Evolutionary conservation across 2,113 vertebrate species (phyloP).

Genomic region (Tragelaphus strepsiceros): DNA sequence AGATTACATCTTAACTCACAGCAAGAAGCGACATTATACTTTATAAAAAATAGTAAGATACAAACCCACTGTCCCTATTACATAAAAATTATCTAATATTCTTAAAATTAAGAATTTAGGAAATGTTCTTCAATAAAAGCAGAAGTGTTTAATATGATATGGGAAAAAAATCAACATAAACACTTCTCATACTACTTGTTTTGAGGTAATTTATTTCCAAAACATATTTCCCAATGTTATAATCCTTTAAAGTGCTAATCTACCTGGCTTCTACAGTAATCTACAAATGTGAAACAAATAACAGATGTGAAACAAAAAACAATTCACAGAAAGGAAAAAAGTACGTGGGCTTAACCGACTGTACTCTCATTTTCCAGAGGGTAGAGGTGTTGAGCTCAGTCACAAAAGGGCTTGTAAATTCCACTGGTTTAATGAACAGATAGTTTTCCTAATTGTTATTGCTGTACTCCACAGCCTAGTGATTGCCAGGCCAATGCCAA

Average conservation of each 20-base stretch:
- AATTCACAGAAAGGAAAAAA: background rate
- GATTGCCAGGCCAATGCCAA: constrained; percentile 80
- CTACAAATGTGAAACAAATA: background rate
- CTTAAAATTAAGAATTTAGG: background rate
- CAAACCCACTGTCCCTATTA: background rate
- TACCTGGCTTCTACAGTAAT: constrained; percentile 39
- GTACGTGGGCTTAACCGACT: constrained; percentile 42
- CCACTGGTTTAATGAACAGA: constrained; percentile 86
- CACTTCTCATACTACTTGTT: background rate
- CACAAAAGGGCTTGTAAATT: constrained; percentile 80
- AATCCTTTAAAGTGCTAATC: constrained; percentile 60
- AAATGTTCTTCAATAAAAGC: background rate
- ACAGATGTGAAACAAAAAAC: background rate
- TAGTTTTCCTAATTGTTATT: constrained; percentile 87
- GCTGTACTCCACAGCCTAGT: constrained; percentile 80
- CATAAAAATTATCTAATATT: background rate
- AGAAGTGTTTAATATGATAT: constrained; percentile 1
- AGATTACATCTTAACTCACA: background rate
- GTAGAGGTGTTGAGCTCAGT: constrained; percentile 59
- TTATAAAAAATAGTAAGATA: background rate
- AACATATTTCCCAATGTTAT: constrained; percentile 42
- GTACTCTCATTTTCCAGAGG: background rate
- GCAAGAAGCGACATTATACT: background rate
- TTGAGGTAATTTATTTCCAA: constrained; percentile 47
- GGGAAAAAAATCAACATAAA: constrained; percentile 27